Evolutionary conservation across 1,140 invertebrate genomes (phyloP).

Genomic region (Leptestheria dahalacensis): DNA sequence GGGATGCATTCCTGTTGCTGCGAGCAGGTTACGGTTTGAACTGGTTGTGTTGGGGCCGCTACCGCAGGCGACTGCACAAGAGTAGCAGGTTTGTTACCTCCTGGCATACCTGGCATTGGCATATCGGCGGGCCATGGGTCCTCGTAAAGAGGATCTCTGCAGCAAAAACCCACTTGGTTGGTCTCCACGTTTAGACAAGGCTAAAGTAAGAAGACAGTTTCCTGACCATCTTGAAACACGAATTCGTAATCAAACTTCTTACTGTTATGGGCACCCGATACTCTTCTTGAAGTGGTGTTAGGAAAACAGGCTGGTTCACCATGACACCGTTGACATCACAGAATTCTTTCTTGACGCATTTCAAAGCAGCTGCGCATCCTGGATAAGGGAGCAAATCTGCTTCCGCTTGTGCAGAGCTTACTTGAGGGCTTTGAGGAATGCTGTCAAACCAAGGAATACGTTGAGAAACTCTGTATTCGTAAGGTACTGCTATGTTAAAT

Average conservation of each 20-base stretch:
- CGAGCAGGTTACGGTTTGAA: not conserved
- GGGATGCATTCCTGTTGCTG: constrained; percentile 7
- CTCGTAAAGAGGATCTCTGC: constrained; percentile 68
- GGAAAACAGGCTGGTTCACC: constrained; percentile 42
- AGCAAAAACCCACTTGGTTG: constrained; percentile 59
- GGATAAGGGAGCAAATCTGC: constrained; percentile 36
- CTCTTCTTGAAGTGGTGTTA: constrained; percentile 46
- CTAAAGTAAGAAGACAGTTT: constrained; percentile 29
- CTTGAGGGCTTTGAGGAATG: not conserved
- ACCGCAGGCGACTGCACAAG: not conserved
- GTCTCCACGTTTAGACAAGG: constrained; percentile 50
- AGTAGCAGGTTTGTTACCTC: not conserved
- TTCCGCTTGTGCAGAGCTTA: constrained; percentile 15
- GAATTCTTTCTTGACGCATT: constrained; percentile 60
- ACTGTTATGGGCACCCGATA: constrained; percentile 61
- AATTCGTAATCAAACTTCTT: constrained; percentile 26
- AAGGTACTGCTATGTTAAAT: not conserved
- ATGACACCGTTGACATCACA: constrained; percentile 64
- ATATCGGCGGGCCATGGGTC: constrained; percentile 70
- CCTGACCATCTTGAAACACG: constrained; percentile 9
- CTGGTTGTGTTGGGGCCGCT: not conserved
- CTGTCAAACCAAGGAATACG: too few relatives aligned
- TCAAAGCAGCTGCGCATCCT: constrained; percentile 62
- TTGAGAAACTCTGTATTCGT: too few relatives aligned
- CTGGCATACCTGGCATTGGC: constrained; percentile 27